Evolutionary conservation across 2,797 vertebrate genomes (phyloP).

Genomic region (Pseudocheirus occidentalis): DNA sequence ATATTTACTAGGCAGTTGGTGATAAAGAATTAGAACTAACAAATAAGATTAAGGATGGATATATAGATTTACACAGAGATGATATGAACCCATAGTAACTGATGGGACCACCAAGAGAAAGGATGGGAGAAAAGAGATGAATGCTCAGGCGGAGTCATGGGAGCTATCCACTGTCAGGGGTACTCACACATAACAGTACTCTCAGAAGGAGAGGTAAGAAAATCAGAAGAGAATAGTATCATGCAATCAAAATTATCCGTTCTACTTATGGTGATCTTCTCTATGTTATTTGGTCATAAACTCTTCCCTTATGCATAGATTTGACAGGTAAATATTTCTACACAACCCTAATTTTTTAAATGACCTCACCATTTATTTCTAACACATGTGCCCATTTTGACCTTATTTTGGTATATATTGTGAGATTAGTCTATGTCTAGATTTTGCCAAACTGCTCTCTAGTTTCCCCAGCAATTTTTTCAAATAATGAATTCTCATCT

Average conservation of each 20-base stretch:
- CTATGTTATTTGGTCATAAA: not conserved
- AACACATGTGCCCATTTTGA: not conserved
- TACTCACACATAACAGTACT: not conserved
- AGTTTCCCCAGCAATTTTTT: not conserved
- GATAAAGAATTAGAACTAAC: not conserved
- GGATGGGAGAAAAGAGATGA: not conserved
- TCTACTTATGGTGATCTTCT: not conserved
- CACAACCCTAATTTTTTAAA: fast-evolving
- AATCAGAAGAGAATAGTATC: not conserved
- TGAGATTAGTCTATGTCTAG: not conserved
- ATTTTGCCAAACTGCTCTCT: not conserved
- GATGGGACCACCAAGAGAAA: not conserved
- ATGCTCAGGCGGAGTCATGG: not conserved
- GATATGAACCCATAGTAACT: not conserved
- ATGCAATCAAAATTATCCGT: not conserved
- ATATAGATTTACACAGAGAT: not conserved
- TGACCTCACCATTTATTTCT: not conserved
- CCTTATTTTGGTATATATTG: not conserved
- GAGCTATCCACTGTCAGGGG: not conserved
- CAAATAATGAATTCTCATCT: not conserved
- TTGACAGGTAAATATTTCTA: not conserved
- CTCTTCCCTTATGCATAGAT: not conserved
- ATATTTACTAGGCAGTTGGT: not conserved
- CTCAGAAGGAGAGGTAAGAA: not conserved
- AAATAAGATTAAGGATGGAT: not conserved